Conservation (phyloP, 2,113 vertebrate genomes). For the Cricetomys ansorgei region DNA sequence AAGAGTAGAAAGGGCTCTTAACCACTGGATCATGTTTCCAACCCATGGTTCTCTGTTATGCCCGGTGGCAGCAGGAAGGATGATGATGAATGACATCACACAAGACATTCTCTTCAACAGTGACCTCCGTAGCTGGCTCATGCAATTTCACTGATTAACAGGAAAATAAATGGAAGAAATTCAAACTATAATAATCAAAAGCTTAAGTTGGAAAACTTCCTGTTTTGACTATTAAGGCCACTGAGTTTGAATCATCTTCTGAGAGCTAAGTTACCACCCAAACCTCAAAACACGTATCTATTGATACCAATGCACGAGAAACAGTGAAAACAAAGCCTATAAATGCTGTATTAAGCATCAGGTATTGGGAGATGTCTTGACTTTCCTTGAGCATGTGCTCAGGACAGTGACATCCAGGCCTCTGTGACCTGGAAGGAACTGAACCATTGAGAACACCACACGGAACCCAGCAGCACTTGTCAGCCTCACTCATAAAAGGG, state of each 20-base stretch:
- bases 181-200: conserved; percentile 59
- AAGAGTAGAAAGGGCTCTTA: background rate
- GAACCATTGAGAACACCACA: fast-evolving
- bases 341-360: background rate
- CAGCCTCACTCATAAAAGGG: background rate
- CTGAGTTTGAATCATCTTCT: conserved; percentile 17
- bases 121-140: background rate
- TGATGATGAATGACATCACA: background rate
- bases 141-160: conserved; percentile 7
- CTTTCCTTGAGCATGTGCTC: background rate
- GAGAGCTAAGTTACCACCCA: background rate
- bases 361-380: background rate
- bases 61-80: background rate
- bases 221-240: conserved; percentile 14
- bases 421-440: background rate
- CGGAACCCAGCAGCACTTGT: no score
- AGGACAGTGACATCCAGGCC: background rate
- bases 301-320: background rate
- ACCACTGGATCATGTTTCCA: background rate
- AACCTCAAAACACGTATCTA: conserved; percentile 19
- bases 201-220: conserved; percentile 19
- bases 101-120: background rate
- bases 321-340: conserved; percentile 36
- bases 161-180: conserved; percentile 1
- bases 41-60: background rate